Evolutionary conservation across 2,888 invertebrate genomes (phyloP).

Genomic region (Thereva nobilitata): DNA sequence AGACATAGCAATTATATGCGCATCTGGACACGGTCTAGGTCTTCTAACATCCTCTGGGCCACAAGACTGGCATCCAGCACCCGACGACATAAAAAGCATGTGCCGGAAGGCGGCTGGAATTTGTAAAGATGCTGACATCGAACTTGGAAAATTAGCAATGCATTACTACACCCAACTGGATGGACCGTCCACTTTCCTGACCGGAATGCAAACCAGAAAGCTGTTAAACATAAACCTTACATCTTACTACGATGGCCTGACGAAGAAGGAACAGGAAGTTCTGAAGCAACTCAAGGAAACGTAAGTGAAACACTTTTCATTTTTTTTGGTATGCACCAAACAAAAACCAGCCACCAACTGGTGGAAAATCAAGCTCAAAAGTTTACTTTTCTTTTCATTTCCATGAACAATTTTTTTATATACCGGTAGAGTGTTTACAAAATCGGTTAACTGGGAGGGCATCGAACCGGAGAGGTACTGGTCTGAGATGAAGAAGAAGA

Average conservation of each 20-base stretch:
- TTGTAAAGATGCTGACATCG: slow-evolving; percentile 68
- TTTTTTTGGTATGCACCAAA: slow-evolving; percentile 5
- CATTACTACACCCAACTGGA: slow-evolving; percentile 67
- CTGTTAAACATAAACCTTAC: slow-evolving; percentile 69
- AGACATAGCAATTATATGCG: slow-evolving; percentile 77
- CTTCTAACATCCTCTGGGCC: slow-evolving; percentile 73
- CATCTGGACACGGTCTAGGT: slow-evolving; percentile 78
- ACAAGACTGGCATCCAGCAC: slow-evolving; percentile 76
- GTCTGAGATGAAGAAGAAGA: slow-evolving; percentile 47
- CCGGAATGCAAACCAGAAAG: slow-evolving; percentile 73
- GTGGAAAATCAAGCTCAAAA: background rate
- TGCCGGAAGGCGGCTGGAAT: slow-evolving; percentile 67
- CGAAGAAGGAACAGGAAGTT: slow-evolving; percentile 66
- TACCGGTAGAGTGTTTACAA: slow-evolving; percentile 59
- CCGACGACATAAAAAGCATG: slow-evolving; percentile 64
- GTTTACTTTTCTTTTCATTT: slow-evolving; percentile 1
- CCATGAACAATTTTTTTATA: background rate
- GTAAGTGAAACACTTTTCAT: slow-evolving; percentile 56
- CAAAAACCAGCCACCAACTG: background rate
- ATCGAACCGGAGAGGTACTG: slow-evolving; percentile 63
- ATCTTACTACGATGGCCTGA: slow-evolving; percentile 67
- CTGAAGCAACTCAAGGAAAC: slow-evolving; percentile 66
- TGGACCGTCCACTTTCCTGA: slow-evolving; percentile 70
- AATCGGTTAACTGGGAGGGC: slow-evolving; percentile 66
- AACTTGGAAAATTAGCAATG: slow-evolving; percentile 73